Base-by-base conservation (phyloP, 2,797 vertebrate species). In the Botia kubotai region DNA sequence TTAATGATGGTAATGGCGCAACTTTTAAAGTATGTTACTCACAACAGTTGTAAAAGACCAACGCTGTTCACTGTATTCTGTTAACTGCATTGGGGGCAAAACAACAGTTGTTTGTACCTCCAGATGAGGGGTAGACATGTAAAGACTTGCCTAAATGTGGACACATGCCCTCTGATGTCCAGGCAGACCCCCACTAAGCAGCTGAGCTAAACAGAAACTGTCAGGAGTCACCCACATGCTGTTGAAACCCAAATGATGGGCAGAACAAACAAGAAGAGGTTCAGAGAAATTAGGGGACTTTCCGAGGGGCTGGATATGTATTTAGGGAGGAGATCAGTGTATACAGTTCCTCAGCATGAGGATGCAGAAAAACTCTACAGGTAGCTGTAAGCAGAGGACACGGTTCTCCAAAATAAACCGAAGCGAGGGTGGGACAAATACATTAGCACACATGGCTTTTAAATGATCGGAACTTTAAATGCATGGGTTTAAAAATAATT, bases 141-240 rank as follows among this genome's bases (percentile, higher is more conserved):
- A 90, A 82, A 77, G 90, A 87, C 90, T 85, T 91, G 90, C 87
- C 90, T 90, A 78, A 81, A 78, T 87, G 84, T n/a, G 83, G 90
- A 91, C 90, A 92, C 87, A 89, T 90, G 90, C 91, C 91, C 86
- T 87, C 90, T 81, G 90, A 93, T 93, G 92, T 93, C 84, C 89
- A 71, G 82, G 84, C 39, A 73, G 88, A 90, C 89, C 90, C 89
- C 92, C 89, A 89, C 89, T 89, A 89, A 91, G 90, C 90, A 88
- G 87, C 68, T 87, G 82, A 85, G 87, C 86, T 92, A 89, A 93
- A 93, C 93, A 90, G 70, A 84, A 90, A 71, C 50, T 81, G 88
- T 91, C 91, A 91, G 83, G 83, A 89, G 88, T 90, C 90, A 89
- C 87, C 89, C 91, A 90, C 92, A 89, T 83, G 84, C 89, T 92